Evolutionary conservation across 2,113 vertebrate species (phyloP).

Genomic region (Myiozetetes cayanensis): DNA sequence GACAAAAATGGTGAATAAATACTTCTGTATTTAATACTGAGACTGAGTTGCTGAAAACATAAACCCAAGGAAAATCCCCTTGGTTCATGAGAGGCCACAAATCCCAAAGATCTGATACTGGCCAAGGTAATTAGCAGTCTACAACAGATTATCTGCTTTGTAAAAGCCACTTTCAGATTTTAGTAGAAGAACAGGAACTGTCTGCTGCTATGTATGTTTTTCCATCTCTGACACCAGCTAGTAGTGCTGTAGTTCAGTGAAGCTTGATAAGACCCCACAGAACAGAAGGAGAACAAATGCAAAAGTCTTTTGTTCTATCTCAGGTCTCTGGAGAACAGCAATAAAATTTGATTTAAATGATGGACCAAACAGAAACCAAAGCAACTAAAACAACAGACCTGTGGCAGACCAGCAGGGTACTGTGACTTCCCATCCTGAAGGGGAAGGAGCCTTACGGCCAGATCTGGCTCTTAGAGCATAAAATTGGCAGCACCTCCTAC

Average conservation of each 20-base stretch:
- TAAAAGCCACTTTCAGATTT: neutral
- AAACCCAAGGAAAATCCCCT: neutral
- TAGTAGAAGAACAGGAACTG: neutral
- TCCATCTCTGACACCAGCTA: neutral
- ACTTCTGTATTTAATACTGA: neutral
- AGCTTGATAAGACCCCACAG: neutral
- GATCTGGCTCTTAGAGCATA: neutral
- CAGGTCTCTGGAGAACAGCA: neutral
- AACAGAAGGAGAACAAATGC: neutral
- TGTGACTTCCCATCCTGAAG: neutral
- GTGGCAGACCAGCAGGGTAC: neutral
- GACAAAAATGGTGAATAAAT: neutral
- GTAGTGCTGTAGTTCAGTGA: neutral
- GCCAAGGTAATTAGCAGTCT: neutral
- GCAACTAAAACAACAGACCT: neutral
- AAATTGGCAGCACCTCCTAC: neutral
- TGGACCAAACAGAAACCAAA: neutral
- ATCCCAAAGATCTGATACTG: neutral
- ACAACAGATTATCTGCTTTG: neutral
- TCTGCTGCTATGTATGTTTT: neutral
- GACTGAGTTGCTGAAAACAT: neutral
- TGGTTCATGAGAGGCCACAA: neutral
- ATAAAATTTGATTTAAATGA: neutral
- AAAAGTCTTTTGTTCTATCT: neutral
- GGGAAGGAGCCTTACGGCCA: neutral